Evolutionary conservation across 2,797 vertebrate genomes (phyloP).

Genomic region (Gephyroberyx darwinii): DNA sequence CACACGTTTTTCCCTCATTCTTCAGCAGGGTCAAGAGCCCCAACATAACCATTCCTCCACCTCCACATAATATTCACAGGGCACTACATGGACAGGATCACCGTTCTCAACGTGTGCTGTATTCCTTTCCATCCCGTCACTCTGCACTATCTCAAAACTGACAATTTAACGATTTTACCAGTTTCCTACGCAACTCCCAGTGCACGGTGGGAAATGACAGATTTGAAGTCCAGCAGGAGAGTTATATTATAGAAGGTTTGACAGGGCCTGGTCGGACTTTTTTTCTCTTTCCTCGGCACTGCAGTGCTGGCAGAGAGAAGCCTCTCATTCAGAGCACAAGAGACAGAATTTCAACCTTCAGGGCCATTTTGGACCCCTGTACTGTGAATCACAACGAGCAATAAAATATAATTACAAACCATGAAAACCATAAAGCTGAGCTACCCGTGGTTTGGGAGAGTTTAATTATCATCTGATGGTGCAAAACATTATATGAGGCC

Average conservation of each 20-base stretch:
- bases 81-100: slow-evolving; percentile 63
- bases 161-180: slow-evolving; percentile 90
- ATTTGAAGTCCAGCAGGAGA: slow-evolving; percentile 81
- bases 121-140: slow-evolving; percentile 81
- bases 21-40: slow-evolving; percentile 58
- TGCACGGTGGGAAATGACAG: slow-evolving; percentile 82
- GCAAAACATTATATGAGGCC: slow-evolving; percentile 63
- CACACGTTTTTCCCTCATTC: slow-evolving; percentile 67
- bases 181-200: slow-evolving; percentile 83
- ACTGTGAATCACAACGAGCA: slow-evolving; percentile 76
- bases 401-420: slow-evolving; percentile 79
- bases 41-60: slow-evolving; percentile 65
- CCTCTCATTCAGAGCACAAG: slow-evolving; percentile 57
- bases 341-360: slow-evolving; percentile 63
- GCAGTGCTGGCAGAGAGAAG: slow-evolving; percentile 66
- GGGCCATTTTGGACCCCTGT: slow-evolving; percentile 65
- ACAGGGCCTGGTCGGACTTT: slow-evolving; percentile 72
- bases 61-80: slow-evolving; percentile 55
- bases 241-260: slow-evolving; percentile 75
- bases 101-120: slow-evolving; percentile 62
- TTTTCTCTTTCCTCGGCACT: slow-evolving; percentile 62
- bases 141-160: slow-evolving; percentile 82
- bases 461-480: slow-evolving; percentile 75
- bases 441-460: slow-evolving; percentile 62
- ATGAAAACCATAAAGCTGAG: slow-evolving; percentile 68